Base-by-base conservation (phyloP, 2,888 invertebrate species). In the Acrobasis consociella region DNA sequence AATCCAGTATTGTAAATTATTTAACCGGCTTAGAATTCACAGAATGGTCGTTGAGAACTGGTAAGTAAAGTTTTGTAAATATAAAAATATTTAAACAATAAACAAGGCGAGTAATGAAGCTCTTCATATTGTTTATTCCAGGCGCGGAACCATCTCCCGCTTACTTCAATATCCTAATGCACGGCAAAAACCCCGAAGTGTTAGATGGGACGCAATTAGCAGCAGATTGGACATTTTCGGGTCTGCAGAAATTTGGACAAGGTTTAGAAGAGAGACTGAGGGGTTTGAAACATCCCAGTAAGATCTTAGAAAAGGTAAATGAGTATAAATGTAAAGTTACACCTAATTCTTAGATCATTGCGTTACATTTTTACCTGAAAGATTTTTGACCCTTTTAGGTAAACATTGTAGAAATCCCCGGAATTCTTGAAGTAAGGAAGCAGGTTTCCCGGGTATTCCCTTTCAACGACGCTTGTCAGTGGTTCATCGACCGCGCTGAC, bases 401-500 rank as follows among this genome's bases (percentile, higher is more conserved):
- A 37, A 98, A 98, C 84, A 96, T 99, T 78, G 97, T 99, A 59
- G 99, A 99, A 93, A 98, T 98, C 81, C 98, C 98, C 65, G 98
- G 98, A 68, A 98, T 99, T 77, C 92, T 98, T 76, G 98, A 99
- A 94, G 97, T 97, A 66, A 95, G 97, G 71, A 97, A 98, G 86
- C 97, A 97, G 92, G 97, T 97, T 60, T 98, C 98, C 60, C 95
- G 98, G 61, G 95, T 97, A 65, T 98, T 98, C 81, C 98, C 98
- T 62, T 98, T 98, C 91, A 98, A 98, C 82, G 98, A 98, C 82
- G 98, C 98, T 58, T 98, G 98, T 82, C 98, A 98, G 86, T 99
- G 98, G 98, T 98, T 99, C 91, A 98, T 98, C 78, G 98, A 98
- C 88, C 95, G 98, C 67, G 98, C 98, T 31, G 98, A 98, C 84